A percentile compares a stretch with the other conserved stretches of the same genome.
These are phyloP conservation scores for Stenichneumon culpator DNA, from an alignment of 2,888 invertebrate genomes.

Conservation along the genomic window DNA sequence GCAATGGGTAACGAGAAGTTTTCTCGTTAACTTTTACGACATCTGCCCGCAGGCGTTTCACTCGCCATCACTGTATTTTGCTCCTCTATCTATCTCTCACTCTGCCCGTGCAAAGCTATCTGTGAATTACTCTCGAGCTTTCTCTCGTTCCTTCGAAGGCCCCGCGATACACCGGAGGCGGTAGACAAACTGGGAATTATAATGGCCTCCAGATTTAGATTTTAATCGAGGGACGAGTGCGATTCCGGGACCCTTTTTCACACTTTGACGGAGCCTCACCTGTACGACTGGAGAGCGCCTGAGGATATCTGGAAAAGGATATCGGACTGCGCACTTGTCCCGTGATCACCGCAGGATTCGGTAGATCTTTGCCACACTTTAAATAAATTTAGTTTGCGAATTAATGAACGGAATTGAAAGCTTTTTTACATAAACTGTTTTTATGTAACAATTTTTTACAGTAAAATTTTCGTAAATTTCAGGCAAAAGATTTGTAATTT, in stretches of 20 bases:
- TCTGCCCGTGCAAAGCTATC: not conserved
- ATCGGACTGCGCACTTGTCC: too few species aligned
- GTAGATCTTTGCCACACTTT: too few species aligned
- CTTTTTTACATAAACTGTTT: too few species aligned
- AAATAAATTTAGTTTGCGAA: too few species aligned
- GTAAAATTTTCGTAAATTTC: too few species aligned
- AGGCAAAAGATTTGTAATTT: too few species aligned
- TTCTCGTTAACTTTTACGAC: conserved; percentile 63
- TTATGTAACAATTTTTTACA: too few species aligned
- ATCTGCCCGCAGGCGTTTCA: conserved; percentile 42
- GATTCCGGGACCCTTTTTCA: not conserved
- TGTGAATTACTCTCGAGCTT: conserved; percentile 34
- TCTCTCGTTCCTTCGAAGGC: conserved; percentile 4
- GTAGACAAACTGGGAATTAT: not conserved
- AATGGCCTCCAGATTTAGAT: not conserved
- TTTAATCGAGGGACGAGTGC: too few species aligned
- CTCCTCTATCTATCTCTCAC: conserved; percentile 16
- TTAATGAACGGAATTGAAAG: too few species aligned
- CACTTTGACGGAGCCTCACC: not conserved
- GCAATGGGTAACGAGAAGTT: conserved; percentile 53
- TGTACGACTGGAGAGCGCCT: too few species aligned
- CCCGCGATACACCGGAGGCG: not conserved
- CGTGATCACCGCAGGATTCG: too few species aligned
- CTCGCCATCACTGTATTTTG: conserved; percentile 8
- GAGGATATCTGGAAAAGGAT: too few species aligned